Evolutionary conservation across 1,140 invertebrate species (phyloP), one percentile per base, ranked within the genome.

Genomic region (Cylas formicarius): DNA sequence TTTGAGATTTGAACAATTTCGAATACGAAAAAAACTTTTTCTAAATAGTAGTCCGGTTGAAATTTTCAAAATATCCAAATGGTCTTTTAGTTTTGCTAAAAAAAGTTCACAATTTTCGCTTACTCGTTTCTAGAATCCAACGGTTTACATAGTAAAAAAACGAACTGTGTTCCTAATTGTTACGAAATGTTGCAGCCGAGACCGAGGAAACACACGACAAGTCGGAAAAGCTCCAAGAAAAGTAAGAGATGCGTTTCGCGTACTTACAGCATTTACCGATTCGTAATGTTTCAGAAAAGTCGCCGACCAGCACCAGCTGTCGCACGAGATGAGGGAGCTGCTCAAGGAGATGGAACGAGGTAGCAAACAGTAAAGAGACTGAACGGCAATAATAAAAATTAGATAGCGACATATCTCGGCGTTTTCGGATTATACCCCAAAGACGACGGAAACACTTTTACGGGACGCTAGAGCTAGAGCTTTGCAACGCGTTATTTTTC

Each of bases 311-410:
- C 62, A 63, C 29, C 55, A 61, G 44, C 53, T 66, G 3, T 66
- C 62, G 17, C 58, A 61, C 29, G 64, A 65, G 55, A 66, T 66
- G 64, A 62, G 58, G 34, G 46, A 58, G 33, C 50, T 66, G 10
- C 55, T 66, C 0, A 53, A 59, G 47, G 60, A 63, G 35, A 48
- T 66, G 44, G 62, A 66, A 46, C 53, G 60, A 39, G 55, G 62
- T 32, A 59, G 52, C 43, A 62, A 63, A 48, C 55, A 66, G 45
- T 66, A 65, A 63, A 53, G 26, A n/a, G n/a, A n/a, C n/a, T n/a
- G n/a, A n/a, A n/a, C n/a, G n/a, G n/a, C n/a, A n/a, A n/a, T n/a
- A n/a, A n/a, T n/a, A n/a, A 21, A 27, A 23, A 28, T 19, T 16
- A 13, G 11, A 11, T 14, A 23, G 24, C 20, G 37, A 39, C 22